Conservation (phyloP, 2,888 invertebrate genomes). For the Drosophila nr. perissopoda region DNA sequence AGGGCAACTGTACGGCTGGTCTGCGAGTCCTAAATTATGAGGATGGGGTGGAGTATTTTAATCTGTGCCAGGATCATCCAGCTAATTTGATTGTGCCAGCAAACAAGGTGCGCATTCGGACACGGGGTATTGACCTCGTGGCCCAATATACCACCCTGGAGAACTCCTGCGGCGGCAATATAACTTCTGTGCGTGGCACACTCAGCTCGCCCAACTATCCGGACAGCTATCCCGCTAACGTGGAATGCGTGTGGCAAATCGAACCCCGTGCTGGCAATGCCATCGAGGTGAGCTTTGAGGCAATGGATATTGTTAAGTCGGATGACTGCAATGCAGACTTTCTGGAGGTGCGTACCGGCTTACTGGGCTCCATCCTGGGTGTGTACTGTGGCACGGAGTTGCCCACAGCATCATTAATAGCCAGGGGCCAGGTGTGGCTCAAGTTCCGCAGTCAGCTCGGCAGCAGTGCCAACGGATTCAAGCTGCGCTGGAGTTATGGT, state of each 20-base stretch:
- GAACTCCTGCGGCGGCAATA: constrained; percentile 90
- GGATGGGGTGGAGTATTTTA: constrained; percentile 50
- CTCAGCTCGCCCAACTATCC: constrained; percentile 91
- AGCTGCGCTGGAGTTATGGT: constrained; percentile 90
- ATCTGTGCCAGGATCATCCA: constrained; percentile 62
- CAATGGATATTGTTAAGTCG: constrained; percentile 89
- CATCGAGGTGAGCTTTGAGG: constrained; percentile 88
- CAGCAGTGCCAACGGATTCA: constrained; percentile 89
- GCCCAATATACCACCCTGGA: constrained; percentile 86
- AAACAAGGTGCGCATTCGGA: constrained; percentile 50
- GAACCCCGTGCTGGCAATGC: constrained; percentile 89
- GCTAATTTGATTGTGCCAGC: constrained; percentile 57
- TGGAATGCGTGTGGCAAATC: constrained; percentile 92
- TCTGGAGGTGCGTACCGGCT: constrained; percentile 90
- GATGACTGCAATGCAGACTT: constrained; percentile 93
- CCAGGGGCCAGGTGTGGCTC: constrained; percentile 88
- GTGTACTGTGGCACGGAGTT: constrained; percentile 89
- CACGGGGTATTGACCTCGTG: constrained; percentile 61
- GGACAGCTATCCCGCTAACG: constrained; percentile 88
- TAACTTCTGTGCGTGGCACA: constrained; percentile 87
- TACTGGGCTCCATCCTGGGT: constrained; percentile 88
- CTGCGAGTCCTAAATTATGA: constrained; percentile 48
- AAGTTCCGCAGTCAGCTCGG: constrained; percentile 90
- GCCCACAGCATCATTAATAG: constrained; percentile 87
- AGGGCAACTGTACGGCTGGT: constrained; percentile 56